phyloP scores from a whole-genome alignment of 2,113 vertebrate genomes.

The Elephantulus edwardii region DNA sequence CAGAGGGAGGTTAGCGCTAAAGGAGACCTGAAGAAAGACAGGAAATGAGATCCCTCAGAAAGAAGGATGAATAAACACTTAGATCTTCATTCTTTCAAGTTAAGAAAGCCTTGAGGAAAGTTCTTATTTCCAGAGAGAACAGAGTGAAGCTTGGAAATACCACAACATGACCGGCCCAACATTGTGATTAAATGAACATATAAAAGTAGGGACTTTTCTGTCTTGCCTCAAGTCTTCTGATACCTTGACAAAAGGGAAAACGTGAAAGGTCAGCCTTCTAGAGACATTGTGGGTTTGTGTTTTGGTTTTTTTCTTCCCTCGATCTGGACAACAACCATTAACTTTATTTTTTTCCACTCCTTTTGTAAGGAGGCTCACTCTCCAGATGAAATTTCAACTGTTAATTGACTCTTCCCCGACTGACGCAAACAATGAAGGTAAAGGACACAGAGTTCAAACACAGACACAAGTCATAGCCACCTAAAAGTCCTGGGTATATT shows the following conservation, averaged over 20 bases:
- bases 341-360: conserved; percentile 19
- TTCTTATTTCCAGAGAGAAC: background rate
- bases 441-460: background rate
- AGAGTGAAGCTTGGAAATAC: background rate
- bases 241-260: background rate
- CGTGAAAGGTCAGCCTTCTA: background rate
- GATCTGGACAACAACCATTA: background rate
- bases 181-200: background rate
- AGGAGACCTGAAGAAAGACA: conserved; percentile 8
- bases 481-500: background rate
- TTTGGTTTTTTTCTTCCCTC: background rate
- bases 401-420: background rate
- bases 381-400: conserved; percentile 7
- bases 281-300: too few relatives aligned
- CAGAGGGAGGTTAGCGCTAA: background rate
- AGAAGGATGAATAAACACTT: background rate
- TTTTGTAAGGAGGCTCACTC: background rate
- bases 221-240: background rate
- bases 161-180: background rate
- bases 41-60: background rate
- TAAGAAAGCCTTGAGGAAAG: background rate
- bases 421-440: background rate
- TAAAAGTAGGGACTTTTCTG: background rate
- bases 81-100: background rate
- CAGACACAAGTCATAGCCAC: background rate